Evolutionary conservation across 2,113 vertebrate species (phyloP).

Genomic region (Gallinago paraguaiae): DNA sequence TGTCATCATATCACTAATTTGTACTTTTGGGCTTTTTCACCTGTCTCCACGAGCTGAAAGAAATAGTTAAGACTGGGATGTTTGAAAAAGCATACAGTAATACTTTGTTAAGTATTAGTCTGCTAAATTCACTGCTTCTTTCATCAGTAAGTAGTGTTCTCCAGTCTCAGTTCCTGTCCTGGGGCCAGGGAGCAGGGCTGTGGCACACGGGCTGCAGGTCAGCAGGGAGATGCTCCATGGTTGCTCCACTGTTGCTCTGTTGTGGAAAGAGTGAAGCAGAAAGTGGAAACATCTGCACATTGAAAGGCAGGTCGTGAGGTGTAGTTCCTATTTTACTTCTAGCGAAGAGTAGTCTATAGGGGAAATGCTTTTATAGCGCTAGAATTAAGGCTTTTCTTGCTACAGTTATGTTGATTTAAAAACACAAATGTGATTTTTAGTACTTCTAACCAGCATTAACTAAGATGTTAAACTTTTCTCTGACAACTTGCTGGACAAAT

Average conservation of each 20-base stretch:
- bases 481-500: background rate
- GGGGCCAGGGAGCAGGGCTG: background rate
- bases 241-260: background rate
- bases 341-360: background rate
- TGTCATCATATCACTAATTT: background rate
- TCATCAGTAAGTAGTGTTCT: background rate
- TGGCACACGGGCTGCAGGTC: background rate
- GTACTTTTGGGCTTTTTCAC: background rate
- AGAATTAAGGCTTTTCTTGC: background rate
- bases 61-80: background rate
- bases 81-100: background rate
- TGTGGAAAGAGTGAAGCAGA: background rate
- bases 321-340: background rate
- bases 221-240: rapidly evolving
- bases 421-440: background rate
- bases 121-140: background rate
- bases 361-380: background rate
- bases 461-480: background rate
- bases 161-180: background rate
- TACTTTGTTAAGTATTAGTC: background rate
- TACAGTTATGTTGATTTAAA: slow-evolving; percentile 1
- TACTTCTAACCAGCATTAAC: background rate
- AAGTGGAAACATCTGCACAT: background rate
- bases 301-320: background rate
- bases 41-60: background rate